Evolutionary conservation across 1,140 invertebrate genomes (phyloP), one percentile per base, ranked within the genome.

Genomic region (Temnothorax nylanderi): DNA sequence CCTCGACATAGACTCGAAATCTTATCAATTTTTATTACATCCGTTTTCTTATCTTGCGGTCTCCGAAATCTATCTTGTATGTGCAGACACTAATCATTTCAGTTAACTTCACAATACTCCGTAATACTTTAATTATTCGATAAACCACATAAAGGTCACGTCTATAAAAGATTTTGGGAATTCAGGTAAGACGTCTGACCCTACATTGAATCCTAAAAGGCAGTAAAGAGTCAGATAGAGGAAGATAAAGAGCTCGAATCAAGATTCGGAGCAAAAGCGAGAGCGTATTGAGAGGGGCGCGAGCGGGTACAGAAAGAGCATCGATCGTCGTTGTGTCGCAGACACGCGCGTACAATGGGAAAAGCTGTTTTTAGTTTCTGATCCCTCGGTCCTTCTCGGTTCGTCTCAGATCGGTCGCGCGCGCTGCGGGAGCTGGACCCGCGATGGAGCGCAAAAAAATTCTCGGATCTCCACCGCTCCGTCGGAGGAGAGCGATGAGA

Each of bases 271-370:
- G 32, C 13, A 54, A 81, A 18, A 80, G n/a, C 18, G 47, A 69
- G 34, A 69, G 67, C 21, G 13, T 11, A 34, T 18, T 26, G 26
- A 26, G 67, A n/a, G 51, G 64, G 77, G 47, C 64, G 77, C 80
- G 13, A 72, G 18, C 16, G 51, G 62, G 16, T 44, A 71, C 74
- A 10, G 41, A 78, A 47, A 56, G 44, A 49, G 54, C 80, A 84
- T 84, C 41, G 80, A 84, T 84, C 80, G 80, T 74, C 54, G 65
- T 81, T 71, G 47, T 56, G 44, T 75, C 54, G 54, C 7, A 34
- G 80, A 71, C 32, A 54, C 69, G 67, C 78, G 65, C 67, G 67
- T 32, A 56, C 64, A 54, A 8, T 72, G 26, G 47, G 21, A 58
- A 74, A 82, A 54, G 41, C 21, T 11, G 69, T 54, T 58, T 64